Evolutionary conservation across 1,140 invertebrate genomes (phyloP).

Genomic region (Teleogryllus occipitalis): DNA sequence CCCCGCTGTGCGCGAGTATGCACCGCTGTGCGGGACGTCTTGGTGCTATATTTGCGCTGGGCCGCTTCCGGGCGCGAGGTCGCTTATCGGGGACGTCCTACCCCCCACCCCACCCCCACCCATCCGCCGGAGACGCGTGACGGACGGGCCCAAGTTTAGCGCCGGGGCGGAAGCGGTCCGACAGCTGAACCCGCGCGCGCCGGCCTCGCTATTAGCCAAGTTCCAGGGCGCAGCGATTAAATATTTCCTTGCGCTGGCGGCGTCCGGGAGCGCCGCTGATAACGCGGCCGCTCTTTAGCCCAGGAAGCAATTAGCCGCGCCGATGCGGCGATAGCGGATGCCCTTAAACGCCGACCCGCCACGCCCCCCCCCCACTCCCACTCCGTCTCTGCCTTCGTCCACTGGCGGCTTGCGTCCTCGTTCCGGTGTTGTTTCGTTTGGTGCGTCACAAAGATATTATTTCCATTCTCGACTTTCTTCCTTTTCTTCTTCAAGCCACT

Average conservation of each 20-base stretch:
- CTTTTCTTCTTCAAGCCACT: too few species aligned
- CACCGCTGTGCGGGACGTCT: too few species aligned
- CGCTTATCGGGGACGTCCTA: background rate
- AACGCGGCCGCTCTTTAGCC: background rate
- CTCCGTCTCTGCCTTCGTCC: too few species aligned
- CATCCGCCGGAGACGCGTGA: background rate
- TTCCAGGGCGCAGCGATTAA: background rate
- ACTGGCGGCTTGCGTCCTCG: too few species aligned
- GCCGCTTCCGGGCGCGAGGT: too few species aligned
- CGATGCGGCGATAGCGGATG: background rate
- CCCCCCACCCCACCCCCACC: background rate
- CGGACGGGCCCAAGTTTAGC: background rate
- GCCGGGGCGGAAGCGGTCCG: background rate
- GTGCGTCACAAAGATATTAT: too few species aligned
- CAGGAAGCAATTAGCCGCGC: slow-evolving; percentile 2
- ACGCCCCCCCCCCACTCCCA: too few species aligned
- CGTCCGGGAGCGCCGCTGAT: background rate
- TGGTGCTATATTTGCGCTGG: too few species aligned
- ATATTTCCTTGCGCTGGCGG: background rate
- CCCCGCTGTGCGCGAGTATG: too few species aligned
- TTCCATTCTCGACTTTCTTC: too few species aligned
- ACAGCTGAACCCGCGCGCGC: background rate
- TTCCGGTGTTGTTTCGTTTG: too few species aligned
- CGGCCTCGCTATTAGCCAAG: background rate
- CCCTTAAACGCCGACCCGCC: background rate